Base-by-base conservation (phyloP, 1,140 invertebrate genomes). In the Drosophila tristis region DNA sequence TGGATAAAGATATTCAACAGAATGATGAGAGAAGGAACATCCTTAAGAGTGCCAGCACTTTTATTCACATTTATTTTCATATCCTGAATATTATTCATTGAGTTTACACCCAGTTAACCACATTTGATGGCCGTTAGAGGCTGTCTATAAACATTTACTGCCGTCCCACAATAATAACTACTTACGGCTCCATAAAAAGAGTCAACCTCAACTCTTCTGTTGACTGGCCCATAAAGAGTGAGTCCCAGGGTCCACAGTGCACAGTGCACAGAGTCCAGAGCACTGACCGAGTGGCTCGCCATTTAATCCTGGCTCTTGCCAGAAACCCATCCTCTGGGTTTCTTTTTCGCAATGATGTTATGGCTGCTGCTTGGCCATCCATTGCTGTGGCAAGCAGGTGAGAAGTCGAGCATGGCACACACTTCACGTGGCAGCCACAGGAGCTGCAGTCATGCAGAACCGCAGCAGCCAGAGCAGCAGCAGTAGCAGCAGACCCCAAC, bases 341-440 rank as follows among this genome's bases (percentile, higher is more conserved):
- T 73, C 44, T 51, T 43, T 50, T 45, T 42, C 31, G 50, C 42
- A 39, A 59, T 73, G 57, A 51, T 53, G 20, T 57, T 15, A 13
- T 51, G 51, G 64, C 48, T 63, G 61, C 67, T 44, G 61, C 47
- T 11, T 51, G 16, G 9, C 11, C 35, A 39, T 39, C 57, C 64
- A 42, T 70, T n/a, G 35, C 45, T 70, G 67, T 50, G 57, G 60
- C 58, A 42, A 72, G 61, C 76, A 62, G 76, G 72, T 76, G 58
- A 67, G 60, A 74, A 53, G 51, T 45, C 47, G 53, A 73, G 59
- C 59, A 57, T 44, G 56, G 60, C 50, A 51, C 50, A 59, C 74
- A 53, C 78, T 66, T 74, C 44, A 50, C 47, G 56, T 39, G 31
- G 39, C 48, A 76, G 61, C 78, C 55, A 35, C 72, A 66, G 54